Conservation (phyloP, 2,113 vertebrate species). For the Malurus cyaneus region DNA sequence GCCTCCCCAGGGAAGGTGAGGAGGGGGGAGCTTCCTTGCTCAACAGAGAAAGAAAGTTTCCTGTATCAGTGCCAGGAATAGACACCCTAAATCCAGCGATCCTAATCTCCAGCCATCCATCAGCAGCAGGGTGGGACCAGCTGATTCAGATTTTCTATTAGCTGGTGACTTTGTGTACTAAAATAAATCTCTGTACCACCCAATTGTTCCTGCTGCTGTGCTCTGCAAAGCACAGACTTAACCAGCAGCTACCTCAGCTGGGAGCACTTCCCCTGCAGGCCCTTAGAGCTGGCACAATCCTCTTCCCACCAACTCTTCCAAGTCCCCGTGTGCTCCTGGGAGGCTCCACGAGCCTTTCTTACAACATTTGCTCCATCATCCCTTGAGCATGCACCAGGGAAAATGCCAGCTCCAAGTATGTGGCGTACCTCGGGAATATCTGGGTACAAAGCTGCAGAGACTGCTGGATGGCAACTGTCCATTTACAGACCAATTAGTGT, state of each 20-base stretch:
- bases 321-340: not conserved
- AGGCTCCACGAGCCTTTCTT: not conserved
- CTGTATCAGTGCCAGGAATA: constrained; percentile 47
- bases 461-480: fast-evolving
- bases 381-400: not conserved
- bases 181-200: constrained; percentile 52
- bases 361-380: not conserved
- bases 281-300: not conserved
- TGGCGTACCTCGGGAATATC: not conserved
- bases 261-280: not conserved
- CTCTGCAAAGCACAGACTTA: not conserved
- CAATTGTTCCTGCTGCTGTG: constrained; percentile 23
- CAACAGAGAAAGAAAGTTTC: constrained; percentile 47
- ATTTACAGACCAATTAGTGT: too few relatives aligned
- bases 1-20: constrained; percentile 19
- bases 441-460: not conserved
- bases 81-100: constrained; percentile 62
- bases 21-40: constrained; percentile 35
- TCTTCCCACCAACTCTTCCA: not conserved
- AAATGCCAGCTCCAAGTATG: not conserved
- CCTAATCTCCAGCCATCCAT: constrained; percentile 64
- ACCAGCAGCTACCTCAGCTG: not conserved
- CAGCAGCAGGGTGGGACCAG: constrained; percentile 54
- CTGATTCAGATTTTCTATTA: constrained; percentile 66
- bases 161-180: constrained; percentile 49